A percentile compares a stretch with the other conserved stretches of the same genome.
Evolutionary conservation across 2,113 vertebrate species (phyloP).

Genomic region (Rhea pennata): DNA sequence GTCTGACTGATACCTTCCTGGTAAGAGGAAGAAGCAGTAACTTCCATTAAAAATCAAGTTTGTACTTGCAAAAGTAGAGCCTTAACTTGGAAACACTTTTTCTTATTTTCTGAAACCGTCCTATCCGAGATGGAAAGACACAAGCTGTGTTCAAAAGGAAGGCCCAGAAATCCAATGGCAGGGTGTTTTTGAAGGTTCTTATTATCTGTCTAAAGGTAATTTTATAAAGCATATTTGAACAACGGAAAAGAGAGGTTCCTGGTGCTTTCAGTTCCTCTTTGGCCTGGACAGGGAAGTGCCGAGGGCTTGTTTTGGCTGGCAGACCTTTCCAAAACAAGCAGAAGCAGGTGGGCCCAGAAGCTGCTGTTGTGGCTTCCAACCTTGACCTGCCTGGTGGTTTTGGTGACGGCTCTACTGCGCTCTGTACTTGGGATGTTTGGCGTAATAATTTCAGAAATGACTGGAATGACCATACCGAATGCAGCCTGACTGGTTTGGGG

Average conservation of each 20-base stretch:
- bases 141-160: background rate
- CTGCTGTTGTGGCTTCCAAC: background rate
- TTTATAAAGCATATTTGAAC: background rate
- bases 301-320: background rate
- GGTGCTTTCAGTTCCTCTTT: background rate
- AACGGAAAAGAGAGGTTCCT: background rate
- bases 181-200: background rate
- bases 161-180: background rate
- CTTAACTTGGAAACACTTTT: background rate
- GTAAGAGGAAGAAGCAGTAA: background rate
- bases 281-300: background rate
- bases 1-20: background rate
- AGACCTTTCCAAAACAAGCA: background rate
- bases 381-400: background rate
- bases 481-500: background rate
- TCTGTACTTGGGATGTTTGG: background rate
- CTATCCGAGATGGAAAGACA: background rate
- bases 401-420: background rate
- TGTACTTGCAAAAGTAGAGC: conserved; percentile 2
- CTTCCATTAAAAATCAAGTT: conserved; percentile 25
- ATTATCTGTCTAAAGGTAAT: background rate
- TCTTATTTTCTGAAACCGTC: background rate
- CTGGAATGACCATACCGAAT: background rate
- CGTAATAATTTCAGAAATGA: background rate
- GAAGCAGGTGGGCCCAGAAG: background rate